Evolutionary conservation across 2,888 invertebrate species (phyloP).

Genomic region (Mesodorylaimus sp.): DNA sequence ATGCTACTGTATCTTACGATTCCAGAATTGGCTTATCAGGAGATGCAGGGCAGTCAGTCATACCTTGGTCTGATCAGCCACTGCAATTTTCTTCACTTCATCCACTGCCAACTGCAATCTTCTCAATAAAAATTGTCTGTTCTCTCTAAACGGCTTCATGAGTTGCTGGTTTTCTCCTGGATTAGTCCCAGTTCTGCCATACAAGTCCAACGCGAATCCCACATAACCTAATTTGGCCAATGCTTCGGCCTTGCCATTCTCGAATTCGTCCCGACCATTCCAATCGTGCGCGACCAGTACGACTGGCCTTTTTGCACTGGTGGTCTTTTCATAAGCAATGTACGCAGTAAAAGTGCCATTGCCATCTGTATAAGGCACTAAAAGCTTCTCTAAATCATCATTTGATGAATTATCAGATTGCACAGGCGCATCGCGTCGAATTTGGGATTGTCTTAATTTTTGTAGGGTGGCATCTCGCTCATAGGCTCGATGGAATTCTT

Average conservation of each 20-base stretch:
- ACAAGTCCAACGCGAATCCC: conserved; percentile 22
- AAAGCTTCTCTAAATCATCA: no score
- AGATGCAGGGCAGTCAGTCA: no score
- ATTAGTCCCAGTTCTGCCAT: conserved; percentile 18
- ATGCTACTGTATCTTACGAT: no score
- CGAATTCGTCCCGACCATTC: conserved; percentile 1
- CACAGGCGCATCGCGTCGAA: no score
- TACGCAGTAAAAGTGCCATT: neutral
- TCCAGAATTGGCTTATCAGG: no score
- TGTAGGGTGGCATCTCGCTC: no score
- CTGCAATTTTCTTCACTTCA: conserved; percentile 14
- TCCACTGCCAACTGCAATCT: conserved; percentile 17
- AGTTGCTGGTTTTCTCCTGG: conserved; percentile 16
- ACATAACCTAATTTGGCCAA: conserved; percentile 16
- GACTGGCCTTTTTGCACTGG: neutral
- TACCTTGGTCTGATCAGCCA: conserved; percentile 15
- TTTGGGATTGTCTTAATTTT: no score
- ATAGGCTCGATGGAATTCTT: no score
- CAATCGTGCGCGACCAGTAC: neutral
- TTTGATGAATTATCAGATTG: no score
- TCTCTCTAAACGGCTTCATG: conserved; percentile 15
- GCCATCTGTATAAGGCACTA: neutral
- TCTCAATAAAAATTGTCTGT: conserved; percentile 15
- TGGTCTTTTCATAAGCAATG: neutral
- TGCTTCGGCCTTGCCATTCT: neutral